Conservation (phyloP, 2,797 vertebrate species). For the Clamator glandarius region DNA sequence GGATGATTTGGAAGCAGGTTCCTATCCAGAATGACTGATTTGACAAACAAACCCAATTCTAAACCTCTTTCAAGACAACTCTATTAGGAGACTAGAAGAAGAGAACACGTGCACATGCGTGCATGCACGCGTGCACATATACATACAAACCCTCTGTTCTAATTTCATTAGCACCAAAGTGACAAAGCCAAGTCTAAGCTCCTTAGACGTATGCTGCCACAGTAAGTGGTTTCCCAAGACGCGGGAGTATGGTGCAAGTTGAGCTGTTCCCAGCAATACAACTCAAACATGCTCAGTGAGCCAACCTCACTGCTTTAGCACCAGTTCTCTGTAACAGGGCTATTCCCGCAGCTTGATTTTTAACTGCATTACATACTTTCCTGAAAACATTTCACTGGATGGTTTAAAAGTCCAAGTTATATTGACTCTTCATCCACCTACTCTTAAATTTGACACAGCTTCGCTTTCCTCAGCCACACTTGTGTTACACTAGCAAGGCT, state of each 20-base stretch:
- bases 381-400: neutral
- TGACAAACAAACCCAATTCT: neutral
- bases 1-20: neutral
- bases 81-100: neutral
- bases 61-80: neutral
- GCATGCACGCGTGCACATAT: rapidly evolving
- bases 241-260: neutral
- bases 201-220: neutral
- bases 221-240: neutral
- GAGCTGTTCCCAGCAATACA: neutral
- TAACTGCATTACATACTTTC: neutral
- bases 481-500: neutral
- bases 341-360: neutral
- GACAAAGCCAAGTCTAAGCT: neutral
- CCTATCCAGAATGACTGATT: neutral
- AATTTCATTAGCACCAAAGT: neutral
- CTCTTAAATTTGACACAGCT: neutral
- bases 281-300: neutral
- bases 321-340: neutral
- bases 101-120: neutral
- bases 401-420: conserved; percentile 2
- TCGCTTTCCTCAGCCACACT: neutral
- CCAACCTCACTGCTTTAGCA: neutral
- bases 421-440: neutral
- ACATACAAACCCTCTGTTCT: neutral